phyloP scores from a whole-genome alignment of 2,113 vertebrate genomes.

The Tachysurus fulvidraco region DNA sequence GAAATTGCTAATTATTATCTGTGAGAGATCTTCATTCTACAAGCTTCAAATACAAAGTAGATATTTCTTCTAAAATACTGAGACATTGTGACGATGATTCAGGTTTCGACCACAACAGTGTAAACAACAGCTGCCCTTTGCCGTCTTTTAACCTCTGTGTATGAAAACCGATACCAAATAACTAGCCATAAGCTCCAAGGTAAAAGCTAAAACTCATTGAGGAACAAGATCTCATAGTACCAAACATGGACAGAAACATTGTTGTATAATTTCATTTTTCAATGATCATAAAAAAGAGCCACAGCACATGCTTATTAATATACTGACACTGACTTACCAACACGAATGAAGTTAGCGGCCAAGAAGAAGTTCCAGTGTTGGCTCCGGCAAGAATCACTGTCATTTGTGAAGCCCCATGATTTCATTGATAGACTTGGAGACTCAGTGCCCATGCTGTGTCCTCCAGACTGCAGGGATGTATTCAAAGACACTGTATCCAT shows the following conservation, averaged over 20 bases:
- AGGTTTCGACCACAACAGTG: neutral
- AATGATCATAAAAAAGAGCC: neutral
- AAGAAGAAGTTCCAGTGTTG: slow-evolving; percentile 68
- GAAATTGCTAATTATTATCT: neutral
- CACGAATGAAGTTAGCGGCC: slow-evolving; percentile 63
- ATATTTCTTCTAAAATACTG: neutral
- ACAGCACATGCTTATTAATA: neutral
- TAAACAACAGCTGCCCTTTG: neutral
- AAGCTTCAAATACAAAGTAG: neutral
- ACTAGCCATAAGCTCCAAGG: neutral
- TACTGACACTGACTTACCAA: slow-evolving; percentile 65
- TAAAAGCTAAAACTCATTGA: neutral
- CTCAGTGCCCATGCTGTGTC: slow-evolving; percentile 45
- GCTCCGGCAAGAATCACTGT: slow-evolving; percentile 61
- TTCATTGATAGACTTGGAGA: slow-evolving; percentile 66
- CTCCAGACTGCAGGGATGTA: slow-evolving; percentile 40
- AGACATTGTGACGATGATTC: neutral
- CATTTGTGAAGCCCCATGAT: slow-evolving; percentile 59
- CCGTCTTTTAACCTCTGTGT: neutral
- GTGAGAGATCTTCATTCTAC: neutral
- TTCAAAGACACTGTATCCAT: slow-evolving; percentile 50
- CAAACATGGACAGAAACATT: neutral
- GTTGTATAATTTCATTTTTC: too few species aligned
- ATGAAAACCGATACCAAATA: neutral
- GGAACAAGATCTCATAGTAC: neutral